Evolutionary conservation across 1,140 invertebrate genomes (phyloP).

Genomic region (Tetranychus cinnabarinus): DNA sequence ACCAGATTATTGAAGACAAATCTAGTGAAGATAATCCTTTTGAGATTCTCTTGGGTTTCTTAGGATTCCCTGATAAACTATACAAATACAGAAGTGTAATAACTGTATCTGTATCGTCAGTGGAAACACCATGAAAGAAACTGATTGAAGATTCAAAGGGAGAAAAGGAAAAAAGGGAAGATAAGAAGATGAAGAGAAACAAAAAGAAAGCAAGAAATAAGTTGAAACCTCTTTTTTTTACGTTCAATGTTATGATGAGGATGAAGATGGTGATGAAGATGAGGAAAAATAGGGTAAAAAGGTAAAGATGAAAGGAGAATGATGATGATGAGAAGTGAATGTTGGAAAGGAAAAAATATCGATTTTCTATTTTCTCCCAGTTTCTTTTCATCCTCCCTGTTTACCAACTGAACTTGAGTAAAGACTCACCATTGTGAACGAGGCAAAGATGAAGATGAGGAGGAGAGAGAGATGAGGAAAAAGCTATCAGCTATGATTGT

Average conservation of each 20-base stretch:
- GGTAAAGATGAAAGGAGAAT: neutral
- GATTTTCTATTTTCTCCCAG: neutral
- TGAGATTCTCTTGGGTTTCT: too few relatives aligned
- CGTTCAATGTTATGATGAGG: neutral
- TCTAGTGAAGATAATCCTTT: too few relatives aligned
- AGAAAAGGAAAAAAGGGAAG: too few relatives aligned
- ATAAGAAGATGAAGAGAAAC: too few relatives aligned
- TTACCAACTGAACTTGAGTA: neutral
- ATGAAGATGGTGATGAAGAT: neutral
- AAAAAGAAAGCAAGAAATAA: too few relatives aligned
- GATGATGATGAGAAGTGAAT: neutral
- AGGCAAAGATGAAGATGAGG: neutral
- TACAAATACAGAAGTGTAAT: too few relatives aligned
- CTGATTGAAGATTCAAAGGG: too few relatives aligned
- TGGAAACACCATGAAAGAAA: too few relatives aligned
- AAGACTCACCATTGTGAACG: neutral
- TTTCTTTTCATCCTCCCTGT: neutral
- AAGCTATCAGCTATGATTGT: neutral
- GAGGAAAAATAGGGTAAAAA: neutral
- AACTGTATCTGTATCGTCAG: too few relatives aligned
- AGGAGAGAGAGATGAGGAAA: neutral
- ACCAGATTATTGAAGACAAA: too few relatives aligned
- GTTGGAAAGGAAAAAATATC: neutral
- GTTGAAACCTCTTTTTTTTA: too few relatives aligned
- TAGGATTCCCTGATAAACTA: too few relatives aligned